Evolutionary conservation across 2,888 invertebrate species (phyloP).

Genomic region (Flexamia atlantica): DNA sequence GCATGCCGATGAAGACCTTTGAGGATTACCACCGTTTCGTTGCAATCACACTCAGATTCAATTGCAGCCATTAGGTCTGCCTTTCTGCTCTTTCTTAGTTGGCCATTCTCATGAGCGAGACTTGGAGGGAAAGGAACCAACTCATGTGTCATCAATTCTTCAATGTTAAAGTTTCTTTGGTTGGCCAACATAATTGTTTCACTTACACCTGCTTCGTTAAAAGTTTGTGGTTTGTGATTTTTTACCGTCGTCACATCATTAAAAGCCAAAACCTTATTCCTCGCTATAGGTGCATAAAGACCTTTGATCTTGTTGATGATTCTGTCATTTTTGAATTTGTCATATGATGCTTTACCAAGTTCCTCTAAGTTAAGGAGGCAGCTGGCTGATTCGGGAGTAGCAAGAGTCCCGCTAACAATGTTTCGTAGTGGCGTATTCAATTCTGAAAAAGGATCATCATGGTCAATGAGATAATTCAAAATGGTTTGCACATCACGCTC

Average conservation of each 20-base stretch:
- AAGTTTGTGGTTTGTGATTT: neutral
- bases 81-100: slow-evolving; percentile 2
- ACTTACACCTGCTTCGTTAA: neutral
- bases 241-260: neutral
- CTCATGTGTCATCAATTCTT: slow-evolving; percentile 1
- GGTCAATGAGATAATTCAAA: neutral
- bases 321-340: neutral
- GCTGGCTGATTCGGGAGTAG: neutral
- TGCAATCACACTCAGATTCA: neutral
- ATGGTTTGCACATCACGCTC: neutral
- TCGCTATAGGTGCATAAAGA: neutral
- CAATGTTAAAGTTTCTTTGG: neutral
- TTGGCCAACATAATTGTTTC: slow-evolving; percentile 4
- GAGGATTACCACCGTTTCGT: neutral
- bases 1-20: neutral
- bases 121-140: neutral
- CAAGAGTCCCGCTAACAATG: neutral
- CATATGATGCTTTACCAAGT: neutral
- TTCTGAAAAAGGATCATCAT: neutral
- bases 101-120: neutral
- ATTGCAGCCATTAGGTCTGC: neutral
- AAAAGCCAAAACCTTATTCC: neutral
- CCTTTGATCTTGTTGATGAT: neutral
- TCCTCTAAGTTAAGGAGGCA: neutral
- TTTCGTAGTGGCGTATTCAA: neutral